phyloP scores from a whole-genome alignment of 64 coral and sea anemone genomes.

The Montipora capricornis region DNA sequence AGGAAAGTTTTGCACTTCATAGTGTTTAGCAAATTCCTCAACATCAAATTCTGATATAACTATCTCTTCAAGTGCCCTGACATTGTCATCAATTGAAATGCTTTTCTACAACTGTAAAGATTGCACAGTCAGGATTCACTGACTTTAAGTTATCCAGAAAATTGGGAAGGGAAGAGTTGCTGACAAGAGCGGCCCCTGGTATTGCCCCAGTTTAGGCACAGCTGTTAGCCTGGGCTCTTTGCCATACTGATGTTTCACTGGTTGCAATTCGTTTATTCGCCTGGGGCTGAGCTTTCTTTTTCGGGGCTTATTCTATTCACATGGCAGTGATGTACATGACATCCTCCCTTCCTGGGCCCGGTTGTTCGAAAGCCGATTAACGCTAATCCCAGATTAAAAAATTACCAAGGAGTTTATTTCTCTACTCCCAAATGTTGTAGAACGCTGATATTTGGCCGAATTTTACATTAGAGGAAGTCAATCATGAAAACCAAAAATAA shows the following conservation, averaged over 20 bases:
- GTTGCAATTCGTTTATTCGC: conserved; percentile 5
- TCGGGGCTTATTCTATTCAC: conserved; percentile 7
- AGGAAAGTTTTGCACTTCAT: conserved; percentile 15
- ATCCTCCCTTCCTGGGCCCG: too few relatives aligned
- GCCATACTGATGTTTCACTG: conserved; percentile 19
- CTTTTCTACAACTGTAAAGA: conserved; percentile 14
- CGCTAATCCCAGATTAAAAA: too few relatives aligned
- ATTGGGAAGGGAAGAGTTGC: background rate
- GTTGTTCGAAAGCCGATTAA: too few relatives aligned
- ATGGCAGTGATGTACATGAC: background rate
- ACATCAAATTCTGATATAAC: conserved; percentile 9
- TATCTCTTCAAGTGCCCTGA: background rate
- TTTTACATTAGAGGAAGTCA: too few relatives aligned
- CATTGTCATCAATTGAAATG: background rate
- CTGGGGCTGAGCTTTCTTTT: conserved; percentile 13
- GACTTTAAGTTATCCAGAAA: conserved; percentile 4
- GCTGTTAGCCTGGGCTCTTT: background rate
- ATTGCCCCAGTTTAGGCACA: background rate
- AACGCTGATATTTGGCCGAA: too few relatives aligned
- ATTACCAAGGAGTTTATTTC: too few relatives aligned
- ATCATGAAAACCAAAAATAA: too few relatives aligned
- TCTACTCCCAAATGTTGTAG: too few relatives aligned
- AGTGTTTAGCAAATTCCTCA: conserved; percentile 32
- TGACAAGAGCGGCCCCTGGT: background rate
- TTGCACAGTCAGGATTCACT: conserved; percentile 13